Evolutionary conservation across 2,797 vertebrate genomes (phyloP).

Genomic region (Characodon lateralis): DNA sequence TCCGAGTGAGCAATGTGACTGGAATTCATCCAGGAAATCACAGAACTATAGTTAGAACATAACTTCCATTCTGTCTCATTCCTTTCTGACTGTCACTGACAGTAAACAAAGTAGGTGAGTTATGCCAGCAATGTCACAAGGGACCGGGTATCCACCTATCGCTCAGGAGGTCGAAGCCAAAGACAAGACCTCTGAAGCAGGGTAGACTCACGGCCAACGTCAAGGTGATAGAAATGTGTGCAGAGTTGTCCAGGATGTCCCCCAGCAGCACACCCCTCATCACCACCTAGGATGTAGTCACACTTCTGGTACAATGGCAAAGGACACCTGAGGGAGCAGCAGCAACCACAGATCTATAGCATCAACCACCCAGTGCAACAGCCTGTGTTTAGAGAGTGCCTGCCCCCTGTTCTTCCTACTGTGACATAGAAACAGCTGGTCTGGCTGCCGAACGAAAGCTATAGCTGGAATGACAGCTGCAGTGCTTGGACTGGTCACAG

Average conservation of each 20-base stretch:
- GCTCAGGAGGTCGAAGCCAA: background rate
- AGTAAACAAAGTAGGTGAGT: background rate
- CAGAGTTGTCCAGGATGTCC: background rate
- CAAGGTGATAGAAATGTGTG: background rate
- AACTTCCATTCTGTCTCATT: background rate
- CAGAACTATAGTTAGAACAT: background rate
- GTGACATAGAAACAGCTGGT: background rate
- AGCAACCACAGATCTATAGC: background rate
- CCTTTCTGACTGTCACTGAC: background rate
- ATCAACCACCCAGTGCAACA: background rate
- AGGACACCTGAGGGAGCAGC: no score
- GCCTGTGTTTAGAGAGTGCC: background rate
- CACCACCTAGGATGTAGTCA: no score
- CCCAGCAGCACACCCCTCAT: no score
- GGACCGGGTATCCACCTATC: background rate
- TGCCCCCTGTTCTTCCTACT: no score
- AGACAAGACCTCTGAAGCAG: background rate
- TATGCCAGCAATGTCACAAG: background rate
- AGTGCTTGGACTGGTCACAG: background rate
- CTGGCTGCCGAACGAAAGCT: no score
- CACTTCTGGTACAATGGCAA: no score
- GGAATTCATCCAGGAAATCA: slow-evolving; percentile 1
- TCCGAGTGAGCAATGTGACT: background rate
- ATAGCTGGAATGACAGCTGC: background rate
- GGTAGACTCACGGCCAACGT: background rate